These are phyloP conservation scores for Oeneis ivallda DNA, from an alignment of 2,888 invertebrate species.

Conservation along the genomic window DNA sequence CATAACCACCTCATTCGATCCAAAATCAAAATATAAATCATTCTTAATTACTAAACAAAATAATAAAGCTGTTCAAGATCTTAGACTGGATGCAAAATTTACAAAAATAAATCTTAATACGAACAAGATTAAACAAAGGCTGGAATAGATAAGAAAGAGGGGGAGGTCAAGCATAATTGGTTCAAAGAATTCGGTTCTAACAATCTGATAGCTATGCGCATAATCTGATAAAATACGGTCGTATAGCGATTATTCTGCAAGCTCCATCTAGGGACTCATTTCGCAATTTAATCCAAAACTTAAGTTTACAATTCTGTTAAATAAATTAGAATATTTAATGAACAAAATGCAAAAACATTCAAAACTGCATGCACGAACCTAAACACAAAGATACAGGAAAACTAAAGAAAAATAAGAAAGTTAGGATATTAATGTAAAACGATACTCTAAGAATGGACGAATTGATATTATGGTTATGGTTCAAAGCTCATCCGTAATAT, in stretches of 20 bases:
- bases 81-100: constrained; percentile 1
- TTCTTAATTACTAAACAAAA: no score
- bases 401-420: no score
- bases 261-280: neutral
- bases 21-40: no score
- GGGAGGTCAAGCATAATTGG: constrained; percentile 36
- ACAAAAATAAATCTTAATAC: constrained; percentile 1
- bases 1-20: no score
- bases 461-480: no score
- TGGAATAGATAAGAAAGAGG: neutral
- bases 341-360: neutral
- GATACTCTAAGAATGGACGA: no score
- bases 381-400: no score
- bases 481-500: no score
- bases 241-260: neutral
- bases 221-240: constrained; percentile 31
- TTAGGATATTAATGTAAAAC: no score
- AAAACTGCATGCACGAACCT: neutral
- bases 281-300: constrained; percentile 5
- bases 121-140: constrained; percentile 7
- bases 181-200: constrained; percentile 31
- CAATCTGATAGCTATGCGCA: constrained; percentile 36
- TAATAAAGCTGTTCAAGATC: neutral
- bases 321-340: neutral
- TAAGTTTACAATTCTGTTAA: neutral